phyloP scores from a whole-genome alignment of 2,888 invertebrate species.

The Nowickia ferox region DNA sequence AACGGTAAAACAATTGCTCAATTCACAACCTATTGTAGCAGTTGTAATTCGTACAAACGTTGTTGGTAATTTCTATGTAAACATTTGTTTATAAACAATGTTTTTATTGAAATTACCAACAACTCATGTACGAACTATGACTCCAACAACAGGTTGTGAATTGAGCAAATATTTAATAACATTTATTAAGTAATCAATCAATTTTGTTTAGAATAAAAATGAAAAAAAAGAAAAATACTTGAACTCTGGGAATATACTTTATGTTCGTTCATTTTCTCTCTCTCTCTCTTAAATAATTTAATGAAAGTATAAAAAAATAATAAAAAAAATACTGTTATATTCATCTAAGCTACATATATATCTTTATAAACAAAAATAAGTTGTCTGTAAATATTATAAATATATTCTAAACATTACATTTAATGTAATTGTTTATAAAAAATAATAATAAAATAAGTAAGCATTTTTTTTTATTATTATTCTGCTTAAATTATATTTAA shows the following conservation, averaged over 20 bases:
- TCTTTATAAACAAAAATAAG: conserved; percentile 4
- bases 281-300: neutral
- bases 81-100: too few relatives aligned
- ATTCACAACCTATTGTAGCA: too few relatives aligned
- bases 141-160: too few relatives aligned
- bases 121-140: too few relatives aligned
- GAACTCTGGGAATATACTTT: conserved; percentile 67
- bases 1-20: conserved; percentile 4
- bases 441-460: neutral
- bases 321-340: conserved; percentile 11
- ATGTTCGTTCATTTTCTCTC: conserved; percentile 41
- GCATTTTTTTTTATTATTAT: conserved; percentile 22
- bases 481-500: neutral
- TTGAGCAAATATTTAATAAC: conserved; percentile 43
- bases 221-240: conserved; percentile 44
- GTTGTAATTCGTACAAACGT: too few relatives aligned
- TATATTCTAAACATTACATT: conserved; percentile 51
- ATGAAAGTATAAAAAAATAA: conserved; percentile 10
- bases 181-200: conserved; percentile 30
- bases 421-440: conserved; percentile 62
- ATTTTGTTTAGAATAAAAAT: conserved; percentile 29
- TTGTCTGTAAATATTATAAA: conserved; percentile 62
- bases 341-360: conserved; percentile 47
- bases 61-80: too few relatives aligned
- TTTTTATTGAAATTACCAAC: too few relatives aligned